Conservation (phyloP, 1,140 invertebrate species). For the Linepithema humile region DNA sequence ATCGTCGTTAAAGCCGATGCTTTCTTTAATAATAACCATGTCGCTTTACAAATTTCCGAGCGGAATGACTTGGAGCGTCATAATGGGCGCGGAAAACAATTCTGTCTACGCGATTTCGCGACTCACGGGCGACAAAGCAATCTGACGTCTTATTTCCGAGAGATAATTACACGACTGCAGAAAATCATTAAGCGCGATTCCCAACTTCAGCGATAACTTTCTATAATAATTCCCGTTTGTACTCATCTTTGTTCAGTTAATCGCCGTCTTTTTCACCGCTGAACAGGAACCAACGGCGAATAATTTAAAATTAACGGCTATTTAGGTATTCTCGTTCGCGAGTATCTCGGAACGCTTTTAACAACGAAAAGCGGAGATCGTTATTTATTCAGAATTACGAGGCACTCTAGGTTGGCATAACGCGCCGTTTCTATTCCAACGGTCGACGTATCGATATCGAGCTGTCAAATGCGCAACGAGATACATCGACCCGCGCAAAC, state of each 20-base stretch:
- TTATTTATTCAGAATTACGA: conserved; percentile 2
- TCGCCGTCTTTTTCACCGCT: background rate
- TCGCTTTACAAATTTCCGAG: background rate
- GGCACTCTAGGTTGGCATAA: background rate
- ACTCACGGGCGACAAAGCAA: conserved; percentile 16
- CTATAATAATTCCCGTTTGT: background rate
- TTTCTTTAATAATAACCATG: conserved; percentile 30
- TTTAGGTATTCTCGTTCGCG: background rate
- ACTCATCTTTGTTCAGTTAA: background rate
- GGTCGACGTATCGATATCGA: conserved; percentile 55
- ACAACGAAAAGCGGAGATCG: background rate
- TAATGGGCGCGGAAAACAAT: conserved; percentile 8
- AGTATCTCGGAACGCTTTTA: background rate
- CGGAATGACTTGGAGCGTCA: background rate
- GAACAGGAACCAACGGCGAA: background rate
- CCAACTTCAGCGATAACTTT: too few species aligned
- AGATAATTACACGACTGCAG: background rate
- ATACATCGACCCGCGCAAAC: conserved; percentile 56
- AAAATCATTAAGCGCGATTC: background rate
- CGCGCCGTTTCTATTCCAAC: conserved; percentile 19
- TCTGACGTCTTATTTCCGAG: conserved; percentile 8
- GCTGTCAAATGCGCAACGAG: conserved; percentile 48
- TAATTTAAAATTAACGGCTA: conserved; percentile 8
- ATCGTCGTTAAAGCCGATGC: background rate
- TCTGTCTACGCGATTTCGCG: background rate